These are phyloP conservation scores for Bombycilla garrulus DNA, from an alignment of 2,113 vertebrate species.

Conservation along the genomic window DNA sequence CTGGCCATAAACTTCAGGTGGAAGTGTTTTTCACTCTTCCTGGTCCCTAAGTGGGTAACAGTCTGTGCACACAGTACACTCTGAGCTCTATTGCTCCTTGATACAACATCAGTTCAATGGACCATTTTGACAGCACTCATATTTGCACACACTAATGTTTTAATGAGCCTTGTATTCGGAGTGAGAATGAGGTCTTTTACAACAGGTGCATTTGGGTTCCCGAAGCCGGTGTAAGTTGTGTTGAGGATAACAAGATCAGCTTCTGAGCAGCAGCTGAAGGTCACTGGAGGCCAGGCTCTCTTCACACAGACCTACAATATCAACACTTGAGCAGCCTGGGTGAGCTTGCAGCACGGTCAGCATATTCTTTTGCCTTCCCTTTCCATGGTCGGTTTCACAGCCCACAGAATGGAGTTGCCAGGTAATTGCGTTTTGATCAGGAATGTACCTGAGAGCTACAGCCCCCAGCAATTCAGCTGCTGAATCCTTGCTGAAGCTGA, in stretches of 20 bases:
- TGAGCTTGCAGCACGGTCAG: neutral
- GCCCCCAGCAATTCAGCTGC: neutral
- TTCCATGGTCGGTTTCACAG: neutral
- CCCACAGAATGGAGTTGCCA: neutral
- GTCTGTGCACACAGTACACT: neutral
- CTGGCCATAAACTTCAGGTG: neutral
- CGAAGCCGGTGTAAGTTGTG: neutral
- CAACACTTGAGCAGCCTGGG: neutral
- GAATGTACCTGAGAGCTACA: neutral
- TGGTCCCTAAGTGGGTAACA: neutral
- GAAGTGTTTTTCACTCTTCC: neutral
- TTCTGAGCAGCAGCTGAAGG: neutral
- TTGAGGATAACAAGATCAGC: neutral
- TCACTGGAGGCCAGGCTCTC: neutral
- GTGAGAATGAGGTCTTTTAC: neutral
- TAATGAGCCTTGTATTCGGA: accelerated
- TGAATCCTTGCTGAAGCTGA: neutral
- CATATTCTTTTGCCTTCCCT: neutral
- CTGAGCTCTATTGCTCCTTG: neutral
- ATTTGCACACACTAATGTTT: neutral
- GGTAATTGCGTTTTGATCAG: neutral
- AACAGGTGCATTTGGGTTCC: neutral
- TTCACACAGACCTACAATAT: neutral
- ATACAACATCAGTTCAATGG: neutral
- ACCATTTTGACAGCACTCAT: neutral